phyloP scores from a whole-genome alignment of 1,140 invertebrate genomes.

The Octopus sinensis region DNA sequence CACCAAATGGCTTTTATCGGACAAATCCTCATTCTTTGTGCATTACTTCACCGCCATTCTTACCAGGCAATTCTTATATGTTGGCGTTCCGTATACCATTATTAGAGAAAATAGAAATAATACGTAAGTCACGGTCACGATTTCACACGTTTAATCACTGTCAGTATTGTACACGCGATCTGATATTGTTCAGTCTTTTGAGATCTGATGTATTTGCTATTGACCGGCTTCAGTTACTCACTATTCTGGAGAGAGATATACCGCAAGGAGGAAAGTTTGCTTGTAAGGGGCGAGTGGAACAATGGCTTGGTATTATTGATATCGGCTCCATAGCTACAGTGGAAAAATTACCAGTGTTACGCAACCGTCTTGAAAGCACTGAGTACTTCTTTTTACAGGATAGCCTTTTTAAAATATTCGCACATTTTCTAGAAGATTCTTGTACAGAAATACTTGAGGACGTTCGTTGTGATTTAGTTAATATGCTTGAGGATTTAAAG shows the following conservation, averaged over 20 bases:
- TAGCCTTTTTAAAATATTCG: background rate
- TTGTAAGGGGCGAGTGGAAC: background rate
- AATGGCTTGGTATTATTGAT: constrained; percentile 1
- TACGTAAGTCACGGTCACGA: background rate
- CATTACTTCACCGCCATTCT: background rate
- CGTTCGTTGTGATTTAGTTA: background rate
- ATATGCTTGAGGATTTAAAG: background rate
- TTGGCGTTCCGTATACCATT: background rate
- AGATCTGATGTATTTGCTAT: background rate
- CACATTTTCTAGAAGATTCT: background rate
- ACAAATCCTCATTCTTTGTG: background rate
- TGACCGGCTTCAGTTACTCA: background rate
- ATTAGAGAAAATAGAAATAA: background rate
- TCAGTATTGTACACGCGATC: background rate
- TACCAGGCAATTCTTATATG: background rate
- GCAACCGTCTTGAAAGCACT: background rate
- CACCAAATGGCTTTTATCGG: background rate
- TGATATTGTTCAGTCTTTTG: background rate
- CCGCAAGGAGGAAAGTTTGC: background rate
- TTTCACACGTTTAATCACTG: background rate
- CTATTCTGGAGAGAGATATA: background rate
- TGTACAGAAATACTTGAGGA: background rate
- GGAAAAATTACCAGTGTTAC: background rate
- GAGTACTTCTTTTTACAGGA: background rate
- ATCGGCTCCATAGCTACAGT: background rate